Base-by-base conservation (phyloP, 2,113 vertebrate genomes). In the Columba janthina region DNA sequence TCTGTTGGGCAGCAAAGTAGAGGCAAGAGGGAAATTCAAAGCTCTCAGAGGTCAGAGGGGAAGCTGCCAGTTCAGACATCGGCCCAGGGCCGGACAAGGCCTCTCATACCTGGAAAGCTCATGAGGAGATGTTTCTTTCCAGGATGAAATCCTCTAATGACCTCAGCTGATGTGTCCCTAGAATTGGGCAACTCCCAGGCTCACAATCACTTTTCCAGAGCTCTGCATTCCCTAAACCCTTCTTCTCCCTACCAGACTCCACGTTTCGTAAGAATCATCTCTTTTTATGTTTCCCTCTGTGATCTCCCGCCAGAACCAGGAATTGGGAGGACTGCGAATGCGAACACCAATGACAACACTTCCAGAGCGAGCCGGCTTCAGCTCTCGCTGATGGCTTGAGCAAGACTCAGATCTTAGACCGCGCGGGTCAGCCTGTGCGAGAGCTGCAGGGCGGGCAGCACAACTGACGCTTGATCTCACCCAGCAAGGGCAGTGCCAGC, bases 361-460 rank as follows among this genome's bases (percentile, higher is more conserved):
- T 58, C 62, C 19, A 48, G 36, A 31, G 11, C 24, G 8, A 20
- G 19, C 11, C 25, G 24, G 46, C 11, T 58, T 31, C 58, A 65
- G 34, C 74, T 75, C 57, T 15, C 2, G 3, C 29, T 21, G 26
- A 10, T 5, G 25, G 24, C 42, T 44, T 1, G 2, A 36, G 16
- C 0, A 19, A 72, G 29, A 21, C 69, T 14, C 0, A 1, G 40
- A 7, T 29, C 13, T 42, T 12, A 48, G 28, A 18, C 34, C 0
- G 1, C 1, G 0, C 3, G 7, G 32, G 19, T 8, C 22, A 28
- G 46, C 12, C 10, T 0, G 1, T 2, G 13, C 7, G 1, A 5
- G 21, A 56, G 40, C 17, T 46, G 46, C 44, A 42, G 32, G 40
- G 25, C 11, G 10, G 48, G 46, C 3, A 3, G 34, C n/a, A 57